Evolutionary conservation across 2,113 vertebrate species (phyloP), one percentile per base, ranked within the genome.

Genomic region (Phaethornis superciliosus): DNA sequence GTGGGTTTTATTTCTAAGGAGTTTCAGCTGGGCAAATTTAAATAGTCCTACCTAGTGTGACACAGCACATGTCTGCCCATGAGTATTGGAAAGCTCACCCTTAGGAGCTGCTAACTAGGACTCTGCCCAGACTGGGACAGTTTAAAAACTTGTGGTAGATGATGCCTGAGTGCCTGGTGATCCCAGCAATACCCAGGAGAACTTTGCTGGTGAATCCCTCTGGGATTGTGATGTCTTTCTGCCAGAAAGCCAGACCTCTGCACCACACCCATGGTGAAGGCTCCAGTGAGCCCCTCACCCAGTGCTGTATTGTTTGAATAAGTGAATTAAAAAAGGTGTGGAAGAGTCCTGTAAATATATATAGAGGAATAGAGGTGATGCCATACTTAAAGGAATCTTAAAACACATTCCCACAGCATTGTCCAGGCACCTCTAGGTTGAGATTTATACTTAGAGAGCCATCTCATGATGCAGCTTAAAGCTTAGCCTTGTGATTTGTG

Each of bases 41-140:
- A 77, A 69, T 12, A 5, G 37, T 77, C 44, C 60, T 88, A 56
- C 24, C 51, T 4, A 7, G 33, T 8, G 40, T 42, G 49, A 86
- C n/a, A 21, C 6, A 47, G 33, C 19, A 17, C 0, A 1, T 37
- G 32, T 27, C 46, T 30, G 37, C 19, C 82, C 20, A 9, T 18
- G 46, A 7, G 9, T 18, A 4, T 4, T n/a, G 65, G 58, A 81
- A 71, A 79, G 11, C 60, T 69, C 30, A 59, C 70, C 35, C 27
- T 59, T 4, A 27, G 52, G 52, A 89, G 20, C 1, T 6, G 3
- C 54, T 51, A 32, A 1, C 35, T 16, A 0, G 2, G 10, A 33
- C n/a, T 15, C 1, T 5, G 10, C 10, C 35, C 60, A 78, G 49
- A 22, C 19, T n/a, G 70, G 46, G 44, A 55, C 42, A 8, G 12